Conservation (phyloP, 2,888 invertebrate species). For the Andricus curvator region DNA sequence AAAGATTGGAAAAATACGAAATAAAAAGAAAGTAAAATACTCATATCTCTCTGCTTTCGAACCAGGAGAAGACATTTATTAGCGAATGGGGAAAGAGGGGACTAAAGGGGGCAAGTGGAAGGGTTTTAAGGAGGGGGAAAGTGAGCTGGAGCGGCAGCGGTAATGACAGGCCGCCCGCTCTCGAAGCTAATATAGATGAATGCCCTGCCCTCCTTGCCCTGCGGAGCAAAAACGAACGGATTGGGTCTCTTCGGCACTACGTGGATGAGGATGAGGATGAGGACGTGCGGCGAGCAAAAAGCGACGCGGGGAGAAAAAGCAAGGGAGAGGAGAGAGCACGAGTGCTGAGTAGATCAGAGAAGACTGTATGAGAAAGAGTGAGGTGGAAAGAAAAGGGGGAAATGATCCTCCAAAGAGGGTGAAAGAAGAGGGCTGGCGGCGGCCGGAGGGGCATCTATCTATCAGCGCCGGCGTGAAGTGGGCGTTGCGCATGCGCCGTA, state of each 20-base stretch:
- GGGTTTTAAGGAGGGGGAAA: conserved; percentile 50
- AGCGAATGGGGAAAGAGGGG: conserved; percentile 43
- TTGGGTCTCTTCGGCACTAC: conserved; percentile 56
- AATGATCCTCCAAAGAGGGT: conserved; percentile 50
- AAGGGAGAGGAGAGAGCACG: conserved; percentile 44
- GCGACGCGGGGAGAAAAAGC: conserved; percentile 41
- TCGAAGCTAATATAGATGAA: conserved; percentile 79
- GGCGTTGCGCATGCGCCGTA: conserved; percentile 77
- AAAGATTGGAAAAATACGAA: no score
- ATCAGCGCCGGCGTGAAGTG: conserved; percentile 79
- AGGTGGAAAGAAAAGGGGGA: conserved; percentile 52
- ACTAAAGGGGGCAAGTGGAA: conserved; percentile 47
- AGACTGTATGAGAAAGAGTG: conserved; percentile 51
- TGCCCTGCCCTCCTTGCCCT: conserved; percentile 77
- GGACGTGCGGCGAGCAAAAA: conserved; percentile 54
- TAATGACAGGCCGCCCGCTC: conserved; percentile 78
- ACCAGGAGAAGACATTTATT: conserved; percentile 41
- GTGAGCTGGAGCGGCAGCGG: conserved; percentile 72
- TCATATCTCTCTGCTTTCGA: background rate
- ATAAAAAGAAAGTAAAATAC: conserved; percentile 15
- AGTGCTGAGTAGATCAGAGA: conserved; percentile 35
- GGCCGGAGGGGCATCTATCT: conserved; percentile 77
- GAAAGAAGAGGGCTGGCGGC: conserved; percentile 56
- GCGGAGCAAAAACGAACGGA: conserved; percentile 63
- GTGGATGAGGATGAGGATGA: conserved; percentile 48